Evolutionary conservation across 2,888 invertebrate genomes (phyloP).

Genomic region (Cataglyphis cursor): DNA sequence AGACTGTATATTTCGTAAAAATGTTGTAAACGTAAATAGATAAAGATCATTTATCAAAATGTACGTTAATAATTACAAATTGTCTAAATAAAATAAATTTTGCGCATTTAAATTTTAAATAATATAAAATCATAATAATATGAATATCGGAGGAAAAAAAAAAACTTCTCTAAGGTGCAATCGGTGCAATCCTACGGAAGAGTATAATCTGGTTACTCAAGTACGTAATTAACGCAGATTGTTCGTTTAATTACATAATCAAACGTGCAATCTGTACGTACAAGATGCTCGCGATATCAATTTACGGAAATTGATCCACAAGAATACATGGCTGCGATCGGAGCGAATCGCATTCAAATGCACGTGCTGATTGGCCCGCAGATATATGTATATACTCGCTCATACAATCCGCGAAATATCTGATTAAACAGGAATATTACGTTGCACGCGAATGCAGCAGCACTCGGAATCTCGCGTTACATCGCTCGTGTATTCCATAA

Average conservation of each 20-base stretch:
- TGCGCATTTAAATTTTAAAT: background rate
- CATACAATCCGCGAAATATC: conserved; percentile 40
- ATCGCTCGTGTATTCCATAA: conserved; percentile 17
- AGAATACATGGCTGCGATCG: conserved; percentile 7
- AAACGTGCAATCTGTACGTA: background rate
- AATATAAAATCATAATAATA: background rate
- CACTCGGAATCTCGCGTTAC: conserved; percentile 29
- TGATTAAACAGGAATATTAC: conserved; percentile 49
- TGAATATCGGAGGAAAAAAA: background rate
- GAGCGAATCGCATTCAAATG: background rate
- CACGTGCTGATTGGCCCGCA: conserved; percentile 17
- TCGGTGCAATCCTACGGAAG: background rate
- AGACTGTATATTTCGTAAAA: background rate
- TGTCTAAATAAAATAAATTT: background rate
- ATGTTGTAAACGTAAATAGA: background rate
- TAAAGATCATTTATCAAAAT: background rate
- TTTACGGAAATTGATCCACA: conserved; percentile 18
- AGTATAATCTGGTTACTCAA: conserved; percentile 6
- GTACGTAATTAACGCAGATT: conserved; percentile 30
- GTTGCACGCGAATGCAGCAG: conserved; percentile 12
- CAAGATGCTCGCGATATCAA: conserved; percentile 25
- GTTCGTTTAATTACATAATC: conserved; percentile 27
- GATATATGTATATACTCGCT: background rate
- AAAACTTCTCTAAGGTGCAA: background rate
- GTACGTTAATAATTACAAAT: background rate